These are phyloP conservation scores for Anoplopoma fimbria DNA, from an alignment of 2,113 vertebrate genomes.

Conservation along the genomic window DNA sequence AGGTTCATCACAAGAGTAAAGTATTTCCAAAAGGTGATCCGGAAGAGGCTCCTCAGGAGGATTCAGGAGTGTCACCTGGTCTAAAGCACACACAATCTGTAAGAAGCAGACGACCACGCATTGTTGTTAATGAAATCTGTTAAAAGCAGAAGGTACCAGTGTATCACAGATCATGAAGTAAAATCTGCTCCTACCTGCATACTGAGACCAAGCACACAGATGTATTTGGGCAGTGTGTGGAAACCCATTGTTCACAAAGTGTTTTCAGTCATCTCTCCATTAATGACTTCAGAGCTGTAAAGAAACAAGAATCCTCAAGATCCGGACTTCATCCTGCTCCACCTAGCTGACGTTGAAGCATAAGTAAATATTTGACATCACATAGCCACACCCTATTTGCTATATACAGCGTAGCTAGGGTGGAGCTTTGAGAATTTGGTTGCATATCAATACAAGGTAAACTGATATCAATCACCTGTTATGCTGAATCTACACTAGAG, in stretches of 20 bases:
- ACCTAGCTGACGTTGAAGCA: slow-evolving; percentile 32
- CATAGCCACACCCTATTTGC: slow-evolving; percentile 61
- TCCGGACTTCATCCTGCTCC: slow-evolving; percentile 81
- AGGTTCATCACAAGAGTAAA: slow-evolving; percentile 76
- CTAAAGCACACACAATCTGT: slow-evolving; percentile 60
- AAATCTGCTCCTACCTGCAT: slow-evolving; percentile 70
- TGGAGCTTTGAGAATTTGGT: slow-evolving; percentile 8
- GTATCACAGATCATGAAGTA: not conserved
- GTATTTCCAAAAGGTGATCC: slow-evolving; percentile 61
- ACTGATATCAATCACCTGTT: not conserved
- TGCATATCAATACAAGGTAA: not conserved
- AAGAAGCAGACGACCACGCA: slow-evolving; percentile 13
- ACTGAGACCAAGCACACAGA: slow-evolving; percentile 59
- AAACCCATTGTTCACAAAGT: slow-evolving; percentile 53
- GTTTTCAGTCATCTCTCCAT: slow-evolving; percentile 33
- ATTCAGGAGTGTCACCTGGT: slow-evolving; percentile 77
- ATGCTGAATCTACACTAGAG: not conserved
- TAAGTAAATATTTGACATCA: slow-evolving; percentile 76
- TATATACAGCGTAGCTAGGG: not conserved
- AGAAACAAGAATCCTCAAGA: slow-evolving; percentile 29
- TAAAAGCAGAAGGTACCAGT: not conserved
- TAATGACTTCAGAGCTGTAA: not conserved
- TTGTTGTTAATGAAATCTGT: not conserved
- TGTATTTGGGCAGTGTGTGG: not conserved
- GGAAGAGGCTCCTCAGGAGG: slow-evolving; percentile 74